phyloP scores from a whole-genome alignment of 2,797 vertebrate genomes.

The Philypnodon macrostomus region DNA sequence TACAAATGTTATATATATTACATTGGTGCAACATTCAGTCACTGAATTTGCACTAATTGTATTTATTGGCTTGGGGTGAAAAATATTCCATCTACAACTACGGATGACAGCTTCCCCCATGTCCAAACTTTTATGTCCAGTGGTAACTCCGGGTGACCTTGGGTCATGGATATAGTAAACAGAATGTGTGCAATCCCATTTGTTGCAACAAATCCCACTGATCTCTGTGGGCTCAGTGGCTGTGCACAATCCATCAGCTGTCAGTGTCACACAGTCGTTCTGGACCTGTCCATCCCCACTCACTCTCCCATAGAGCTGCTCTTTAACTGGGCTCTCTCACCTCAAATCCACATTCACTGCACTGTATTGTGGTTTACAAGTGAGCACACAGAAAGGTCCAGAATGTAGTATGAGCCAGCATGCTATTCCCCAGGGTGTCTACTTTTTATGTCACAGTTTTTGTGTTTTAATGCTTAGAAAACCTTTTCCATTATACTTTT shows the following conservation, averaged over 20 bases:
- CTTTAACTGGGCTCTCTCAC: slow-evolving; percentile 34
- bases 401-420: background rate
- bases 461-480: too few relatives aligned
- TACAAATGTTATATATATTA: too few relatives aligned
- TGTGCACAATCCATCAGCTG: slow-evolving; percentile 46
- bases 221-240: slow-evolving; percentile 37
- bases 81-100: slow-evolving; percentile 2
- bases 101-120: background rate
- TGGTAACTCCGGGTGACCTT: slow-evolving; percentile 25
- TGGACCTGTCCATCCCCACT: slow-evolving; percentile 24
- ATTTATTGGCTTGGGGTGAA: too few relatives aligned
- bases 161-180: slow-evolving; percentile 44
- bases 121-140: slow-evolving; percentile 24
- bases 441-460: too few relatives aligned
- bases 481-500: too few relatives aligned
- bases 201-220: slow-evolving; percentile 52
- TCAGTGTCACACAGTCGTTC: slow-evolving; percentile 41
- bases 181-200: slow-evolving; percentile 53
- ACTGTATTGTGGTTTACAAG: slow-evolving; percentile 18
- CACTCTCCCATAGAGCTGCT: slow-evolving; percentile 26
- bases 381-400: slow-evolving; percentile 7
- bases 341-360: slow-evolving; percentile 25
- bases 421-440: too few relatives aligned
- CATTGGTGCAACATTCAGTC: too few relatives aligned
- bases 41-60: too few relatives aligned